These are phyloP conservation scores for Lycorma delicatula DNA, from an alignment of 1,140 invertebrate species.

Conservation along the genomic window DNA sequence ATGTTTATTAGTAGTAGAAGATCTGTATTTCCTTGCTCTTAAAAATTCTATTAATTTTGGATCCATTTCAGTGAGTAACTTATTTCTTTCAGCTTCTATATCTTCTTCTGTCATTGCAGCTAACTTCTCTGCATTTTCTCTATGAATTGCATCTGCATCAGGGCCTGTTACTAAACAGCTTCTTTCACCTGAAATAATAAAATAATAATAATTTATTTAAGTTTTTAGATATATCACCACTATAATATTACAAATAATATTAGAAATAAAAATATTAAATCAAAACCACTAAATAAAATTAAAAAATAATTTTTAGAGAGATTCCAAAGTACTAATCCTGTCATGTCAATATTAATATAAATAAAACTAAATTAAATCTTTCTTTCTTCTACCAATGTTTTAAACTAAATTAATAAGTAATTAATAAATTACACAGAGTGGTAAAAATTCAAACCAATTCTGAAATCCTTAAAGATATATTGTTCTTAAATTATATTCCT, in stretches of 20 bases:
- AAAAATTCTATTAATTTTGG: constrained; percentile 57
- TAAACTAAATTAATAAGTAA: too few relatives aligned
- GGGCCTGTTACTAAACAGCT: constrained; percentile 46
- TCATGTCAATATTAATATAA: background rate
- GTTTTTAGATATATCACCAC: too few relatives aligned
- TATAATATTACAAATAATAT: background rate
- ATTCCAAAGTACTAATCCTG: background rate
- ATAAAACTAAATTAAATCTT: too few relatives aligned
- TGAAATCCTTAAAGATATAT: too few relatives aligned
- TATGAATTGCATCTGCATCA: constrained; percentile 55
- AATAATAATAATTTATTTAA: too few relatives aligned
- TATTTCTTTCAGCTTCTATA: constrained; percentile 62
- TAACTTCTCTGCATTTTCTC: constrained; percentile 60
- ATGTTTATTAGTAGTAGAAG: too few relatives aligned
- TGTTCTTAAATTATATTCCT: too few relatives aligned
- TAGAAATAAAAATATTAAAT: background rate
- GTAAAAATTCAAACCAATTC: too few relatives aligned
- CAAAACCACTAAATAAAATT: background rate
- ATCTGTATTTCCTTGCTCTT: constrained; percentile 43
- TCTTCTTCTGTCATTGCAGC: constrained; percentile 61
- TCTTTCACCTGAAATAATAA: constrained; percentile 27
- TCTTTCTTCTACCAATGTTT: too few relatives aligned
- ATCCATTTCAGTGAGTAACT: constrained; percentile 53
- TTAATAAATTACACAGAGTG: too few relatives aligned
- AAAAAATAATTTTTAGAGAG: background rate